phyloP scores from a whole-genome alignment of 2,888 invertebrate genomes.

The Caenorhabditis imperialis region DNA sequence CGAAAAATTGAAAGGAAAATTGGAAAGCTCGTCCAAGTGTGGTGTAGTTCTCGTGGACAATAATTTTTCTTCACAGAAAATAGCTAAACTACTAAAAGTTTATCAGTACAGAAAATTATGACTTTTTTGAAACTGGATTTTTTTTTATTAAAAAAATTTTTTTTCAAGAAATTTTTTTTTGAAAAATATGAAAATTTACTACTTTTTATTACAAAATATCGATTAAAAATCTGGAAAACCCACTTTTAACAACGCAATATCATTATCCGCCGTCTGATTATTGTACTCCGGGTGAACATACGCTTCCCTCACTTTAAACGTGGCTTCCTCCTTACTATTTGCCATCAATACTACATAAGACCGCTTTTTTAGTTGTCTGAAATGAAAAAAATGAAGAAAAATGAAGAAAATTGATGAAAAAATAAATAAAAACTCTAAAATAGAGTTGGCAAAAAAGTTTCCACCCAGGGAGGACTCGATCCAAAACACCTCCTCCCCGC shows the following conservation, averaged over 20 bases:
- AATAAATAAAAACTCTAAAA: too few relatives aligned
- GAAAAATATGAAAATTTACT: background rate
- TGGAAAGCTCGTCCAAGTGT: too few relatives aligned
- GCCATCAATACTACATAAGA: constrained; percentile 21
- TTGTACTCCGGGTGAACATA: constrained; percentile 57
- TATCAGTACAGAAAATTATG: background rate
- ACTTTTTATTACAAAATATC: too few relatives aligned
- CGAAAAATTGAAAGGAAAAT: too few relatives aligned
- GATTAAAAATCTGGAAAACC: too few relatives aligned
- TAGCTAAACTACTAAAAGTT: too few relatives aligned
- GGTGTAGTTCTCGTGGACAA: too few relatives aligned
- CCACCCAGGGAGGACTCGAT: too few relatives aligned
- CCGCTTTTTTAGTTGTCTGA: constrained; percentile 36
- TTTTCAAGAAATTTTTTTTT: background rate
- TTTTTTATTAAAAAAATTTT: constrained; percentile 2
- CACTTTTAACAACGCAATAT: constrained; percentile 62
- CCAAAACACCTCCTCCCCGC: too few relatives aligned
- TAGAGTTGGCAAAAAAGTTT: too few relatives aligned
- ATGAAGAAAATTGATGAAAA: too few relatives aligned
- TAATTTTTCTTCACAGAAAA: too few relatives aligned
- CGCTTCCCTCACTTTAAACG: constrained; percentile 14
- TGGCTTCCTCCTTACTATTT: constrained; percentile 4
- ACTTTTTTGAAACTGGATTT: background rate
- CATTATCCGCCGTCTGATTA: constrained; percentile 51
- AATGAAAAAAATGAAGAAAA: background rate